Evolutionary conservation across 2,113 vertebrate genomes (phyloP).

Genomic region (Brienomyrus brachyistius): DNA sequence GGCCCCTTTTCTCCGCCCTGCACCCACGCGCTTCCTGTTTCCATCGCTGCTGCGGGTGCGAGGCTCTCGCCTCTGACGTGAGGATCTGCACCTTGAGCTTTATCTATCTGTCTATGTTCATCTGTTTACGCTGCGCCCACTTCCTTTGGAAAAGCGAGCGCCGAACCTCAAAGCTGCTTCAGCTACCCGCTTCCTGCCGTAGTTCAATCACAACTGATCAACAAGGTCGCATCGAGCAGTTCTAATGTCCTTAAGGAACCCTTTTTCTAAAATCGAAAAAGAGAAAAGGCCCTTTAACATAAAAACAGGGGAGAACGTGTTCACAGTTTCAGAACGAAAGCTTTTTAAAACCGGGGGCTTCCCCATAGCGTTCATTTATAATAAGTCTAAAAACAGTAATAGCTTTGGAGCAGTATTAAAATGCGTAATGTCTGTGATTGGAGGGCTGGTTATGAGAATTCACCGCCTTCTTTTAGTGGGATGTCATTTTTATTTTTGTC

Average conservation of each 20-base stretch:
- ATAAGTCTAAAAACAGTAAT: neutral
- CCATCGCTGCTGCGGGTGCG: neutral
- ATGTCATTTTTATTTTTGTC: neutral
- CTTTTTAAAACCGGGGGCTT: neutral
- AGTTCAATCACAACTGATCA: conserved; percentile 12
- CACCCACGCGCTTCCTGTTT: conserved; percentile 18
- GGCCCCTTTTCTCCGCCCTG: neutral
- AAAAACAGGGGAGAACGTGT: neutral
- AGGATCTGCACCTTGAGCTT: conserved; percentile 26
- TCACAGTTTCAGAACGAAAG: neutral
- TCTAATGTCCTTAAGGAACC: neutral
- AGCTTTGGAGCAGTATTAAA: neutral
- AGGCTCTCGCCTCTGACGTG: conserved; percentile 44
- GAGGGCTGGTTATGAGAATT: neutral
- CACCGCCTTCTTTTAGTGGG: neutral
- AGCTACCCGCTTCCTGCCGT: conserved; percentile 34
- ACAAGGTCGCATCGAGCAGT: neutral
- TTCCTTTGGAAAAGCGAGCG: conserved; percentile 55
- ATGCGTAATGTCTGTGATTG: neutral
- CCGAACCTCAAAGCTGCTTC: conserved; percentile 20
- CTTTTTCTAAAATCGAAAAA: neutral
- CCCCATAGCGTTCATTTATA: neutral
- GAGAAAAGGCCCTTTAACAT: neutral
- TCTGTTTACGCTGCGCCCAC: conserved; percentile 40
- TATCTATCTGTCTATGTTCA: conserved; percentile 4